These are phyloP conservation scores for Drosophila funebris DNA, from an alignment of 1,140 invertebrate species.

Conservation along the genomic window DNA sequence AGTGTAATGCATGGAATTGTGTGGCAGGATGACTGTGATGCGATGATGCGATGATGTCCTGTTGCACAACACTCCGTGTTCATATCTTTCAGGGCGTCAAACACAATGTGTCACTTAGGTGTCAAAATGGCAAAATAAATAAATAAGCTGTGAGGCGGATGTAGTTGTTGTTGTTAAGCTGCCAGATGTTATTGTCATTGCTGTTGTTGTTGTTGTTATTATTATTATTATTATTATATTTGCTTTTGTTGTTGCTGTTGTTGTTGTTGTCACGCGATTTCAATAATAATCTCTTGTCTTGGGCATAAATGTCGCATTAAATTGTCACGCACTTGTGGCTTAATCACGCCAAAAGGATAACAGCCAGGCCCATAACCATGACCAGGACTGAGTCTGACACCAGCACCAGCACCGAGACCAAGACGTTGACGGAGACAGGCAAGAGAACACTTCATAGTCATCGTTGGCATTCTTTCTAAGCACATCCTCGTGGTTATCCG, in stretches of 20 bases:
- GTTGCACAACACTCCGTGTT: constrained; percentile 11
- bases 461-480: background rate
- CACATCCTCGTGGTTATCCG: constrained; percentile 18
- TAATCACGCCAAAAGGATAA: constrained; percentile 80
- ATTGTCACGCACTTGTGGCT: constrained; percentile 81
- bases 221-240: constrained; percentile 18
- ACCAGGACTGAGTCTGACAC: too few species aligned
- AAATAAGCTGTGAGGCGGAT: constrained; percentile 60
- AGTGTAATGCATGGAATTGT: too few species aligned
- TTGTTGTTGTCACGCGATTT: constrained; percentile 71
- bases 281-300: constrained; percentile 80
- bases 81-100: constrained; percentile 10
- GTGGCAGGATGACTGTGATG: background rate
- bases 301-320: constrained; percentile 81
- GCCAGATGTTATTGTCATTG: constrained; percentile 35
- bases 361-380: constrained; percentile 15
- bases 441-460: constrained; percentile 49
- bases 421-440: background rate
- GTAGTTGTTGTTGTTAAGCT: constrained; percentile 51
- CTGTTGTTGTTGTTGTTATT: constrained; percentile 42
- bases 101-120: constrained; percentile 70
- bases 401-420: too few species aligned
- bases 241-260: constrained; percentile 21
- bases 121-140: constrained; percentile 71
- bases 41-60: constrained; percentile 5